Conservation (phyloP, 2,797 vertebrate species). For the Sebastes steindachneri region DNA sequence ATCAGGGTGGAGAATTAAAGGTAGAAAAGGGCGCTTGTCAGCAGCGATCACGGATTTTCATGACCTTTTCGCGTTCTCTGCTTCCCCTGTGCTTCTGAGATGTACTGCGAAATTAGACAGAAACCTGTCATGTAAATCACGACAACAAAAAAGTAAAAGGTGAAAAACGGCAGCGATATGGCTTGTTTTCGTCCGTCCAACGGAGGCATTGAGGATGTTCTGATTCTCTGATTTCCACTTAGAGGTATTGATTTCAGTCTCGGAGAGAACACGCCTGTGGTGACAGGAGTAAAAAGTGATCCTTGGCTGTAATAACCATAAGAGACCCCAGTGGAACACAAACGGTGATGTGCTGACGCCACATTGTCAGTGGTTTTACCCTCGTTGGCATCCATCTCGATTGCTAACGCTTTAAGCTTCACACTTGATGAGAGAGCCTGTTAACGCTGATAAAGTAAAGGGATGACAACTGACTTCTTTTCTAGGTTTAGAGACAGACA, state of each 20-base stretch:
- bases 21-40: slow-evolving; percentile 70
- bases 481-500: slow-evolving; percentile 19
- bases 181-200: slow-evolving; percentile 32
- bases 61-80: slow-evolving; percentile 72
- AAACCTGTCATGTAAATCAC: slow-evolving; percentile 72
- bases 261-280: slow-evolving; percentile 62
- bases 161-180: slow-evolving; percentile 36
- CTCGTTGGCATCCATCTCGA: slow-evolving; percentile 51
- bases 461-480: slow-evolving; percentile 51
- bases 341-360: slow-evolving; percentile 49
- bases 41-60: slow-evolving; percentile 52
- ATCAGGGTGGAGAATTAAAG: slow-evolving; percentile 54
- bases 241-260: slow-evolving; percentile 78
- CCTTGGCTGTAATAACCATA: slow-evolving; percentile 68
- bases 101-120: slow-evolving; percentile 66
- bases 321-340: slow-evolving; percentile 57
- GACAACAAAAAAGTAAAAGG: slow-evolving; percentile 53
- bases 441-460: slow-evolving; percentile 45
- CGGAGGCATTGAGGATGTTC: slow-evolving; percentile 49
- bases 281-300: slow-evolving; percentile 68
- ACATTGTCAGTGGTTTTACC: slow-evolving; percentile 50
- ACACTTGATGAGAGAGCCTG: slow-evolving; percentile 53
- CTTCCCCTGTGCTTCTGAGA: slow-evolving; percentile 26
- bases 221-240: slow-evolving; percentile 73
- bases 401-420: slow-evolving; percentile 52